These are phyloP conservation scores for Spinus pinus DNA, from an alignment of 2,797 vertebrate species.

Conservation along the genomic window DNA sequence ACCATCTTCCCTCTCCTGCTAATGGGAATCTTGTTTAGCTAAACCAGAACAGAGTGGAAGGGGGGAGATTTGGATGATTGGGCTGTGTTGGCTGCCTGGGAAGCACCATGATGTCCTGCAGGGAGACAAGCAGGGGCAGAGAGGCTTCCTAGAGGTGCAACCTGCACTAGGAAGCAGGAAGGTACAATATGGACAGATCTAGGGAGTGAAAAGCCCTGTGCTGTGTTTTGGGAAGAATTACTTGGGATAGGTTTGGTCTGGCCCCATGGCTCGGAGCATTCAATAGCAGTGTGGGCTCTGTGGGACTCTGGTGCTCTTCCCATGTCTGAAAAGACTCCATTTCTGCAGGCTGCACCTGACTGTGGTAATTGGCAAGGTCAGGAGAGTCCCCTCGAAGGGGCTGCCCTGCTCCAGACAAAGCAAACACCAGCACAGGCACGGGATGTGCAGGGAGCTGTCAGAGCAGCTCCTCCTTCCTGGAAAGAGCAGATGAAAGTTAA, in stretches of 20 bases:
- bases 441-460: background rate
- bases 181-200: background rate
- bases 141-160: background rate
- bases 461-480: background rate
- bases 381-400: background rate
- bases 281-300: background rate
- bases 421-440: fast-evolving
- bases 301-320: background rate
- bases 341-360: background rate
- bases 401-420: background rate
- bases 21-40: background rate
- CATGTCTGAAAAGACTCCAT: background rate
- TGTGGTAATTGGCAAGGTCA: background rate
- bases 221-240: background rate
- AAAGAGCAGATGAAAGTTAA: background rate
- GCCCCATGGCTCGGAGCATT: background rate
- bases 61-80: background rate
- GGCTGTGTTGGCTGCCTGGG: background rate
- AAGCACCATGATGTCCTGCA: background rate
- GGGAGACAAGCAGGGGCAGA: background rate
- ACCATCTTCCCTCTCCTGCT: background rate
- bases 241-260: background rate
- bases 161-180: background rate
- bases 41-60: background rate
- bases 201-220: background rate